Evolutionary conservation across 2,113 vertebrate species (phyloP), one percentile per base, ranked within the genome.

Genomic region (Clupea harengus): DNA sequence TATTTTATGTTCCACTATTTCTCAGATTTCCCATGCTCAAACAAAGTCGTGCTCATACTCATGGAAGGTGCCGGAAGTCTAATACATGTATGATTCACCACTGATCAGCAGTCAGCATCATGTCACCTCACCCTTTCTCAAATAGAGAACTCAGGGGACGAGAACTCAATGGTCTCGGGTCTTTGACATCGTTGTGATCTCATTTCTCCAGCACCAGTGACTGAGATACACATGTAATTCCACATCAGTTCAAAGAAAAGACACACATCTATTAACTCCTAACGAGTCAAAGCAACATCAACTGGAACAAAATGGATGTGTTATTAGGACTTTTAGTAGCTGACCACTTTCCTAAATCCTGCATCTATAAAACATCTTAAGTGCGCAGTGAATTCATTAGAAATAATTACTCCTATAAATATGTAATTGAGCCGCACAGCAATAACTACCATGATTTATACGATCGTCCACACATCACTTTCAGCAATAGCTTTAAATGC

Each of bases 381-480:
- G 28, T 22, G 20, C 11, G 32, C 13, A 17, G 10, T 18, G 72
- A 78, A 78, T 39, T 78, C 72, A 78, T 44, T 78, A 78, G 32
- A 39, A 78, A 17, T 78, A 78, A 78, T 78, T 78, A 39, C 28
- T 78, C 72, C 72, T 32, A 78, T 78, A 78, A 78, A 78, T 78
- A 78, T 39, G 72, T 78, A 78, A 78, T 78, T 17, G 72, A 44
- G 72, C 11, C 72, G 32, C 39, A 78, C 11, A 78, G 72, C 72
- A 78, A 78, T 78, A 78, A 78, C 64, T 28, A 9, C 72, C 32
- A 39, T 78, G 72, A 78, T 78, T 32, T 78, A 78, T 78, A 11
- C 39, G 72, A 32, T 39, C 28, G 28, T 44, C 28, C 32, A 6
- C 72, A 78, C 72, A 39, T 78, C 72, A 78, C 72, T 32, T 78